phyloP scores from a whole-genome alignment of 2,797 vertebrate genomes.

The Enteromius argenteus region DNA sequence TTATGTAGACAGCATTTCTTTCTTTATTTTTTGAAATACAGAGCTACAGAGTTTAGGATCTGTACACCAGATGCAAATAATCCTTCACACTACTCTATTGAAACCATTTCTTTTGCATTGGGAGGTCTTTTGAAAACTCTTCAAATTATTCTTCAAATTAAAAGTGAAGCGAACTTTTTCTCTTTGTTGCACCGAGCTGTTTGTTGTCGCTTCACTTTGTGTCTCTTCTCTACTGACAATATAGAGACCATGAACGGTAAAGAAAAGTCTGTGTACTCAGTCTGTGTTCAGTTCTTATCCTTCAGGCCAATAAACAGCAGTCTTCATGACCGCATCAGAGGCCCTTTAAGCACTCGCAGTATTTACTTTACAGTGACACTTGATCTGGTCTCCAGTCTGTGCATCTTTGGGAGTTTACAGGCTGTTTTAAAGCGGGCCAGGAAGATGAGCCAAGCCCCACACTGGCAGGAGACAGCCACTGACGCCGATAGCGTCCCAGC shows the following conservation, averaged over 20 bases:
- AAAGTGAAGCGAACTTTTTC: background rate
- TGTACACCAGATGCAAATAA: conserved; percentile 3
- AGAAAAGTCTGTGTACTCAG: conserved; percentile 2
- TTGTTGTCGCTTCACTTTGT: background rate
- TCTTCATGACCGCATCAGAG: conserved; percentile 59
- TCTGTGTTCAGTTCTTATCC: conserved; percentile 20
- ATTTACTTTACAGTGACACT: conserved; percentile 69
- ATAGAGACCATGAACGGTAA: conserved; percentile 19
- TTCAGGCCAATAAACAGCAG: conserved; percentile 52
- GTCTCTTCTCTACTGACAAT: background rate
- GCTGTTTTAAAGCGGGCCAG: conserved; percentile 69
- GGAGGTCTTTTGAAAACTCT: background rate
- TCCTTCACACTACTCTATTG: background rate
- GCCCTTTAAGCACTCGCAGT: conserved; percentile 54
- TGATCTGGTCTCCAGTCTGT: conserved; percentile 69
- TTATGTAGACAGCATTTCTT: background rate
- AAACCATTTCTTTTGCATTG: background rate
- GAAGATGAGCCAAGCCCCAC: conserved; percentile 70
- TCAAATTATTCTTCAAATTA: background rate
- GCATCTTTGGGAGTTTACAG: conserved; percentile 64
- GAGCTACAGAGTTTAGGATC: background rate
- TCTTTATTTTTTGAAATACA: background rate
- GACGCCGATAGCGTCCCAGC: conserved; percentile 51
- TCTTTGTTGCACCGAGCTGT: background rate
- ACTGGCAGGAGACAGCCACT: conserved; percentile 66